Conservation (phyloP, 2,797 vertebrate genomes). For the Stomatorhinus walkeri region DNA sequence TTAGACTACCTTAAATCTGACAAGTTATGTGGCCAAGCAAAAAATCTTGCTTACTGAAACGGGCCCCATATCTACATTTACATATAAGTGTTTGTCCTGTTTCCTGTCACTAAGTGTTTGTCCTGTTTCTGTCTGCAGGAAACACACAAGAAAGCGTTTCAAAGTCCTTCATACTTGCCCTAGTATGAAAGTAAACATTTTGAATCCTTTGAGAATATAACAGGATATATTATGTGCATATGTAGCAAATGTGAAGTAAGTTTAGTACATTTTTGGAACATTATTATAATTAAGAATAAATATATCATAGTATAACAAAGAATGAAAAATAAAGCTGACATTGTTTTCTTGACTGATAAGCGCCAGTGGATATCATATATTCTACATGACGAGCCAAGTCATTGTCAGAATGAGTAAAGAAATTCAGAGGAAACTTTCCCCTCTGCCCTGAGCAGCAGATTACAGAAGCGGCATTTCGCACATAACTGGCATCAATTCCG, state of each 20-base stretch:
- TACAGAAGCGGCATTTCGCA: background rate
- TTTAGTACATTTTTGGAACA: background rate
- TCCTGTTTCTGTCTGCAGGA: background rate
- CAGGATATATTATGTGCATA: background rate
- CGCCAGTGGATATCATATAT: background rate
- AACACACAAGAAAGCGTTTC: background rate
- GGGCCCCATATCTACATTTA: background rate
- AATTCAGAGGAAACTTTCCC: background rate
- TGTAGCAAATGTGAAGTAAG: background rate
- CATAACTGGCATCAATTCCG: background rate
- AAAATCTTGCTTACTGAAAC: background rate
- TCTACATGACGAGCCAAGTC: background rate
- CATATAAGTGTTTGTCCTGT: background rate
- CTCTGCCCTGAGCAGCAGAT: background rate
- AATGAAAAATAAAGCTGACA: background rate
- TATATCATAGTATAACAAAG: background rate
- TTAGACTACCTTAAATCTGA: background rate
- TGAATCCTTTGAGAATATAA: background rate
- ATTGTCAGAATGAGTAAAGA: background rate
- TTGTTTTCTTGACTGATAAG: background rate
- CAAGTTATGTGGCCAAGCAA: background rate
- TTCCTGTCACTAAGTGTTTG: no score
- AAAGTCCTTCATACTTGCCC: background rate
- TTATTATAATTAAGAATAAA: background rate
- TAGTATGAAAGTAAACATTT: background rate